phyloP scores from a whole-genome alignment of 2,888 invertebrate species.

The Cistogaster globosa region DNA sequence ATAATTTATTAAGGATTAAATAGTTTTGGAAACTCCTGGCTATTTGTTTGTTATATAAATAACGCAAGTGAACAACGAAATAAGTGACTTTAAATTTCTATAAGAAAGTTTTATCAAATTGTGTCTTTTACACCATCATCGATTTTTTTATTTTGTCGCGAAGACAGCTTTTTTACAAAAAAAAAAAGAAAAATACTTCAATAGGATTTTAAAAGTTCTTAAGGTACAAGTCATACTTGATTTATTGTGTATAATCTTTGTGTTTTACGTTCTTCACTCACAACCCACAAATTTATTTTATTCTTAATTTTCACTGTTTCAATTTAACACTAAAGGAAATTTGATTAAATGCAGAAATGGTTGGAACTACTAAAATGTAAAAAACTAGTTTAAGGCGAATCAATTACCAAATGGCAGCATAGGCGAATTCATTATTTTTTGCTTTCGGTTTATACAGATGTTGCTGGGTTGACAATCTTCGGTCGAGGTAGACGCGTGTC shows the following conservation, averaged over 20 bases:
- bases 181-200: constrained; percentile 3
- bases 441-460: too few species aligned
- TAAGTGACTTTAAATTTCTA: neutral
- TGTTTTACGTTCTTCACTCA: constrained; percentile 6
- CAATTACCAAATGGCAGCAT: too few species aligned
- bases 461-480: too few species aligned
- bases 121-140: constrained; percentile 1
- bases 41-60: constrained; percentile 5
- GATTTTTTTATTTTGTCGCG: constrained; percentile 14
- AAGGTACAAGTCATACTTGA: constrained; percentile 59
- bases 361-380: too few species aligned
- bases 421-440: too few species aligned
- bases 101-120: neutral
- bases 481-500: too few species aligned
- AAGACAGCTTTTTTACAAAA: neutral
- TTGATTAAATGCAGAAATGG: constrained; percentile 30
- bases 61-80: constrained; percentile 48
- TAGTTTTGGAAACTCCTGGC: too few species aligned
- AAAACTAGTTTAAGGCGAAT: too few species aligned
- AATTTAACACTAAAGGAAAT: neutral
- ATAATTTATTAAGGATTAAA: too few species aligned
- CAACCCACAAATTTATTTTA: neutral
- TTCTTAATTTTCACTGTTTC: constrained; percentile 28
- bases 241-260: neutral
- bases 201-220: constrained; percentile 31